These are phyloP conservation scores for Andinoacara biseriatus DNA, from an alignment of 2,113 vertebrate genomes.

Conservation along the genomic window DNA sequence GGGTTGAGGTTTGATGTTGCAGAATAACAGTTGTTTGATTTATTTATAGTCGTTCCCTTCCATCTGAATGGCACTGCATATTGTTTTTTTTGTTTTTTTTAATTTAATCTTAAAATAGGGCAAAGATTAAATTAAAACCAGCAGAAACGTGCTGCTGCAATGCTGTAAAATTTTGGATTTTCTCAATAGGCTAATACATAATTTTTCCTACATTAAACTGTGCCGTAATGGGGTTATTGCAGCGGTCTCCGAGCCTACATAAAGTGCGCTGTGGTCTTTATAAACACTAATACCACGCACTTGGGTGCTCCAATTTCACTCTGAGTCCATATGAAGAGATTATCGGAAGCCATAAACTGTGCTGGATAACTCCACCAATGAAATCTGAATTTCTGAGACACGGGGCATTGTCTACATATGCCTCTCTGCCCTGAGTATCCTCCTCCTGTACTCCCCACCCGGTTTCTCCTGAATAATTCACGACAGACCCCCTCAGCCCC, in stretches of 20 bases:
- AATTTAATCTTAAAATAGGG: conserved; percentile 19
- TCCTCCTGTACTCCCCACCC: conserved; percentile 67
- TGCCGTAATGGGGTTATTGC: conserved; percentile 9
- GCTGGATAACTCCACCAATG: conserved; percentile 41
- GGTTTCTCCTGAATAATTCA: conserved; percentile 71
- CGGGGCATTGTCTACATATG: conserved; percentile 68
- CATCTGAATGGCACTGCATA: conserved; percentile 9
- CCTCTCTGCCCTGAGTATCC: conserved; percentile 55
- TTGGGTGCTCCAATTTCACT: conserved; percentile 35
- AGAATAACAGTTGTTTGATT: conserved; percentile 50
- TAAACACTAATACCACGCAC: conserved; percentile 32
- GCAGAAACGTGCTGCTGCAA: neutral
- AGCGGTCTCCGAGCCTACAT: conserved; percentile 23
- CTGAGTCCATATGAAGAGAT: conserved; percentile 48
- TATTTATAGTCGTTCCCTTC: conserved; percentile 56
- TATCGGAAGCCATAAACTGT: conserved; percentile 29
- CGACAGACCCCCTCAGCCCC: conserved; percentile 10
- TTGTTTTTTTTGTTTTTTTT: neutral
- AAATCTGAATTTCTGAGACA: conserved; percentile 56
- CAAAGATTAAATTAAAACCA: neutral
- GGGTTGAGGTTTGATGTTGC: conserved; percentile 44
- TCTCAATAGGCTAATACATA: neutral
- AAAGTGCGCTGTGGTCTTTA: conserved; percentile 25
- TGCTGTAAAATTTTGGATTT: neutral
- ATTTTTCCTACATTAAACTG: conserved; percentile 12